A percentile compares a stretch with the other conserved stretches of the same genome.
phyloP scores from a whole-genome alignment of 2,113 vertebrate genomes.

The Fulmarus glacialis region DNA sequence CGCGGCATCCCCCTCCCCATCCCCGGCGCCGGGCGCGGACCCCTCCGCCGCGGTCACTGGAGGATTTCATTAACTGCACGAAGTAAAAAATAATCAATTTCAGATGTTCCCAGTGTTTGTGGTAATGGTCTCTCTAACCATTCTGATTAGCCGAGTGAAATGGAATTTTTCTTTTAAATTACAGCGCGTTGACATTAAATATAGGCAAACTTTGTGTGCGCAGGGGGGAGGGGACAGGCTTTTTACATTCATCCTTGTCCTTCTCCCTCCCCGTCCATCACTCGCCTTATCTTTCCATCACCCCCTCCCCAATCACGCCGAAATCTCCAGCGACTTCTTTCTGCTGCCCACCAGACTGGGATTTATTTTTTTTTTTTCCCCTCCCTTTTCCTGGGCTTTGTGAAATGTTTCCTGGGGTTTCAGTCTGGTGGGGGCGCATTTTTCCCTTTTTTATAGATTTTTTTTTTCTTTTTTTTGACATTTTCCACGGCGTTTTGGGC shows the following conservation, averaged over 20 bases:
- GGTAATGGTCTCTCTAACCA: slow-evolving; percentile 74
- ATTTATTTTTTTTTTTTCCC: not conserved
- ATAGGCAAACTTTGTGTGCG: slow-evolving; percentile 51
- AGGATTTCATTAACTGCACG: slow-evolving; percentile 74
- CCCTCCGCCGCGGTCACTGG: slow-evolving; percentile 12
- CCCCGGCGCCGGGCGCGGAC: not conserved
- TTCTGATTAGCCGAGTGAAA: slow-evolving; percentile 76
- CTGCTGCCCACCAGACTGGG: not conserved
- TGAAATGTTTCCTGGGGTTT: not conserved
- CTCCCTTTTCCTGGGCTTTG: not conserved
- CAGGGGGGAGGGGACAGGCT: not conserved
- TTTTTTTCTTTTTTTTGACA: accelerated
- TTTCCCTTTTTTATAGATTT: not conserved
- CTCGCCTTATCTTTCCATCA: not conserved
- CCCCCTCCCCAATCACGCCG: accelerated
- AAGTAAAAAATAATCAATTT: slow-evolving; percentile 78
- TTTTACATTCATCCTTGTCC: not conserved
- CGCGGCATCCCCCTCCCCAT: not conserved
- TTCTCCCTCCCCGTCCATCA: not conserved
- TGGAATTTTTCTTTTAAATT: slow-evolving; percentile 79
- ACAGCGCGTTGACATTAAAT: slow-evolving; percentile 65
- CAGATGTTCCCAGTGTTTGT: slow-evolving; percentile 76
- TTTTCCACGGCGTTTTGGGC: accelerated
- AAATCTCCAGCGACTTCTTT: not conserved
- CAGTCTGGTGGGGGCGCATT: not conserved